A percentile compares a stretch with the other conserved stretches of the same genome.
These are phyloP conservation scores for Malurus elegans DNA, from an alignment of 2,113 vertebrate species.

Conservation along the genomic window DNA sequence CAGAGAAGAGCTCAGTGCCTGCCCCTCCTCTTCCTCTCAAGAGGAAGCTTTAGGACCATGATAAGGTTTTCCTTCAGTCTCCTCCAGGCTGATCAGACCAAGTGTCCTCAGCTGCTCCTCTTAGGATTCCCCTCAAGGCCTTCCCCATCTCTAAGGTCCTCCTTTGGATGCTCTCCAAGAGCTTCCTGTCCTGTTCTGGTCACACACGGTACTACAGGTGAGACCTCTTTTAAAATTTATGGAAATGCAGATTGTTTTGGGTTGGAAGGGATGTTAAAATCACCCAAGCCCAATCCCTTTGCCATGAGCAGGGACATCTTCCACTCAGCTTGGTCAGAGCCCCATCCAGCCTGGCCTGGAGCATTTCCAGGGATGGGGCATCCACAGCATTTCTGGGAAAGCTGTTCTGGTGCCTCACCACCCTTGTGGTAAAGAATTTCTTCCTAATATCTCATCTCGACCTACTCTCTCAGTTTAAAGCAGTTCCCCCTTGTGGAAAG, in stretches of 20 bases:
- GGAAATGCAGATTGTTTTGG: background rate
- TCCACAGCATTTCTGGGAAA: background rate
- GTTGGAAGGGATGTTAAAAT: background rate
- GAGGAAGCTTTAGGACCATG: background rate
- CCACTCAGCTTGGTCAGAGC: background rate
- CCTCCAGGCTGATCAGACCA: background rate
- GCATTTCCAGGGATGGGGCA: background rate
- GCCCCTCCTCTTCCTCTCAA: background rate
- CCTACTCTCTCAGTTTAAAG: background rate
- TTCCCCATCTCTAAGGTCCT: background rate
- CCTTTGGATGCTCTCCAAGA: background rate
- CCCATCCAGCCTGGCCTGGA: background rate
- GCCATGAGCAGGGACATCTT: background rate
- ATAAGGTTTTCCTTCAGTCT: background rate
- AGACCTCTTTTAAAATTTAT: background rate
- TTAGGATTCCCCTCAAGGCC: background rate
- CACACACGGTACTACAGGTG: background rate
- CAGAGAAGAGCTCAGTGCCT: background rate
- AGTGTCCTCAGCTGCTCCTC: background rate
- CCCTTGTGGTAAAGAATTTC: background rate
- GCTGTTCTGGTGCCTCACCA: background rate
- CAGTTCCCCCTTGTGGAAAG: background rate
- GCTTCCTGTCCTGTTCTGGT: background rate
- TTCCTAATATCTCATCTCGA: background rate
- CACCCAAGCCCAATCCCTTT: accelerated